Percentiles rank a stretch among this genome's conserved stretches.
phyloP scores from a whole-genome alignment of 2,888 invertebrate genomes.

The Sphaeridia pumilis region DNA sequence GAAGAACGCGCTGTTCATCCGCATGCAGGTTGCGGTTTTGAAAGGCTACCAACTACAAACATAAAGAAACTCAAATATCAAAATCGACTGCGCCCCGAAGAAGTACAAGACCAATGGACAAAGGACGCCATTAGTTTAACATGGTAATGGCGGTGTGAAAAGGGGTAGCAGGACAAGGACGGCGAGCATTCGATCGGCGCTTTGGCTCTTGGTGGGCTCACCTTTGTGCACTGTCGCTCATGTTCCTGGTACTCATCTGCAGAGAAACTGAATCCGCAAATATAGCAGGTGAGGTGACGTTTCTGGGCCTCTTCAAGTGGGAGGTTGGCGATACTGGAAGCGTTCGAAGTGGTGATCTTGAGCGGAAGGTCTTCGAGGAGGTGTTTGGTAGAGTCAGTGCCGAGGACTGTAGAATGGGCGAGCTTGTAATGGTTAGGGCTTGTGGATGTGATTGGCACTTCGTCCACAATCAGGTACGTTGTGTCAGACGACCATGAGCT shows the following conservation, averaged over 20 bases:
- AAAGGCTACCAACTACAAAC: neutral
- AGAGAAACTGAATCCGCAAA: constrained; percentile 7
- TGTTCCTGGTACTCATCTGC: constrained; percentile 2
- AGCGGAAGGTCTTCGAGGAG: neutral
- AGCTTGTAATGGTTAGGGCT: constrained; percentile 5
- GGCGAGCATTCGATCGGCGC: neutral
- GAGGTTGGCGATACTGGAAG: constrained; percentile 5
- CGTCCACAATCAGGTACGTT: constrained; percentile 9
- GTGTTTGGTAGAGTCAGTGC: neutral
- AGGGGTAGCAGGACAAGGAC: neutral
- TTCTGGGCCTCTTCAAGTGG: constrained; percentile 5
- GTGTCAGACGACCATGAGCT: neutral
- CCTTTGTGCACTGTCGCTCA: constrained; percentile 3
- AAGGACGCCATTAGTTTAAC: constrained; percentile 13
- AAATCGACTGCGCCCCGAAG: neutral
- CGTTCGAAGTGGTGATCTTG: constrained; percentile 13
- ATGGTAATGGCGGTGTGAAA: constrained; percentile 2
- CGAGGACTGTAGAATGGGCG: neutral
- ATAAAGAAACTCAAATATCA: neutral
- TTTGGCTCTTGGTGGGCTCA: constrained; percentile 1
- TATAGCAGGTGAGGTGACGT: constrained; percentile 8
- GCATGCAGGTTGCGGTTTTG: neutral
- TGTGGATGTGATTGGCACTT: constrained; percentile 2
- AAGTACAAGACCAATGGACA: constrained; percentile 1
- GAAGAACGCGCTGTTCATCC: constrained; percentile 7